phyloP scores from a whole-genome alignment of 92 coral and sea anemone genomes.

The Scolanthus callimorphus region DNA sequence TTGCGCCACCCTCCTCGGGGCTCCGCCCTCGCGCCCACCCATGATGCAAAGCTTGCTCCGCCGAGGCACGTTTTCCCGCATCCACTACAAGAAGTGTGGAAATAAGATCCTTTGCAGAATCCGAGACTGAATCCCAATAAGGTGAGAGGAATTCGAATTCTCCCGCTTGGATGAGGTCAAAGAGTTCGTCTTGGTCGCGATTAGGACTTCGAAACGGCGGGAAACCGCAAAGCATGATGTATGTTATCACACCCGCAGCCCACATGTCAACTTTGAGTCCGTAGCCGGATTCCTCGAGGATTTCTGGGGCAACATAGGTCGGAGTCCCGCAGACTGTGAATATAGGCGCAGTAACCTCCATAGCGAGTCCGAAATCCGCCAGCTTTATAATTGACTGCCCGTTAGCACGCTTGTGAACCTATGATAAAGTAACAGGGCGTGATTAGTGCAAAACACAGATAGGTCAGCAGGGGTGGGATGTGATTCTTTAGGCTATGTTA shows the following conservation, averaged over 20 bases:
- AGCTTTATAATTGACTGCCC: constrained; percentile 76
- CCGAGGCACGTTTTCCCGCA: constrained; percentile 50
- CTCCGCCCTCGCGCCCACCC: constrained; percentile 62
- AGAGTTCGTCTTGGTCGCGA: constrained; percentile 93
- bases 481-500: too few species aligned
- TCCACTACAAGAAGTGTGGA: constrained; percentile 73
- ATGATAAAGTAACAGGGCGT: too few species aligned
- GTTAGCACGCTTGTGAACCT: constrained; percentile 80
- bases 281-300: constrained; percentile 90
- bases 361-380: constrained; percentile 97
- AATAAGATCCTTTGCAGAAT: constrained; percentile 80
- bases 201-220: constrained; percentile 99
- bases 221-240: constrained; percentile 98
- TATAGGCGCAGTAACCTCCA: constrained; percentile 79
- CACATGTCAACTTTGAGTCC: constrained; percentile 96
- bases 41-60: constrained; percentile 78
- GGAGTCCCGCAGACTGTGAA: constrained; percentile 98
- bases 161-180: constrained; percentile 84
- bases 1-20: constrained; percentile 24
- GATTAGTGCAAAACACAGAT: too few species aligned
- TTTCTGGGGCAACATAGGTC: constrained; percentile 96
- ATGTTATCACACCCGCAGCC: constrained; percentile 99
- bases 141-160: constrained; percentile 90
- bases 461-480: too few species aligned
- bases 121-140: constrained; percentile 87